Conservation (phyloP, 2,797 vertebrate species). For the Carduelis carduelis region DNA sequence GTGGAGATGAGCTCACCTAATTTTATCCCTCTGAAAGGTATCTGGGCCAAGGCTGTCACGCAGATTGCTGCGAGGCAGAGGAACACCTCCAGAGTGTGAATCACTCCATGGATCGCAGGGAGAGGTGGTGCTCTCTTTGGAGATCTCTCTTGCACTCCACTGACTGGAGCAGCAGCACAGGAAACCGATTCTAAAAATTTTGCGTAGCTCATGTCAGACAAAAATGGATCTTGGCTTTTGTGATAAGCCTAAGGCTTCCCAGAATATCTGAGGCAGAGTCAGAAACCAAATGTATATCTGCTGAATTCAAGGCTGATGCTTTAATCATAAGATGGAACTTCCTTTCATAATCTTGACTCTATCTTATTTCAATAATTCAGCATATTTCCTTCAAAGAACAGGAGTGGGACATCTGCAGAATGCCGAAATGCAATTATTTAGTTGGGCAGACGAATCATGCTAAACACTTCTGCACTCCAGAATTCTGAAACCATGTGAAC, state of each 20-base stretch:
- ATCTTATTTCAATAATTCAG: conserved; percentile 42
- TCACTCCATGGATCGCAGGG: neutral
- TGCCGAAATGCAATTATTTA: conserved; percentile 38
- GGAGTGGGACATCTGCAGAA: conserved; percentile 26
- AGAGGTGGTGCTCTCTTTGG: neutral
- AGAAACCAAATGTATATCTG: neutral
- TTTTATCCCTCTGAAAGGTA: neutral
- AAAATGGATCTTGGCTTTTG: neutral
- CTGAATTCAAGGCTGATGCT: neutral
- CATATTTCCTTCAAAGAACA: conserved; percentile 19
- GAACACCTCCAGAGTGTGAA: conserved; percentile 8
- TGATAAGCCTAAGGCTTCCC: neutral
- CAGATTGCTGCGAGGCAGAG: neutral
- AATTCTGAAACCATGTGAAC: conserved; percentile 56
- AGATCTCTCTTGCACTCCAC: neutral
- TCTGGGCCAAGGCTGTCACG: neutral
- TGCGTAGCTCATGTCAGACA: neutral
- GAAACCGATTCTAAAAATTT: neutral
- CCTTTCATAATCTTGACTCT: neutral
- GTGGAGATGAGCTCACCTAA: neutral
- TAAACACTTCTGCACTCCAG: conserved; percentile 26
- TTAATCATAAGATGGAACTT: conserved; percentile 23
- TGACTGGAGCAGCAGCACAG: neutral
- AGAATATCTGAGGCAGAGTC: neutral
- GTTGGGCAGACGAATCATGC: conserved; percentile 9